Percentiles rank a stretch among this genome's conserved stretches.
phyloP scores from a whole-genome alignment of 2,113 vertebrate species.

The Pimephales promelas region DNA sequence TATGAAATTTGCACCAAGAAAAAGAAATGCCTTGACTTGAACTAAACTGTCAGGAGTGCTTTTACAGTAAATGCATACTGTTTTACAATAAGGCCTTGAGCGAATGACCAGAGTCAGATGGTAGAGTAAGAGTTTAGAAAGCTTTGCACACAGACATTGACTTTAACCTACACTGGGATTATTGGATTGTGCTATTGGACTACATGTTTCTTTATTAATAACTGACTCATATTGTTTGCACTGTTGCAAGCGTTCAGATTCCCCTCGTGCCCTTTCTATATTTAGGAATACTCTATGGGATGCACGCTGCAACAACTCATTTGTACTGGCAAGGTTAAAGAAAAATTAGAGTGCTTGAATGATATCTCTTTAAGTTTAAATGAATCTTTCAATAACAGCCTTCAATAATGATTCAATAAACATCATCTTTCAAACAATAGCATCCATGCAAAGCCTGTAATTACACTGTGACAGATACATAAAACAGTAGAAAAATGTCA shows the following conservation, averaged over 20 bases:
- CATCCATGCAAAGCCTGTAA: not conserved
- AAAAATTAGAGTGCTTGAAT: not conserved
- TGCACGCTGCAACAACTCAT: not conserved
- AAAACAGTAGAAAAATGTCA: not conserved
- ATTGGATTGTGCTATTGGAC: not conserved
- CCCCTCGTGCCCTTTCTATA: not conserved
- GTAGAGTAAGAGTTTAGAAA: not conserved
- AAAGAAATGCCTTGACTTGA: not conserved
- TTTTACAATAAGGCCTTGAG: not conserved
- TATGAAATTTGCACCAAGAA: slow-evolving; percentile 1
- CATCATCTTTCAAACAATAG: not conserved
- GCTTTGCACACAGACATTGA: not conserved
- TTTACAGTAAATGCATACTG: not conserved
- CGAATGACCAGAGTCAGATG: not conserved
- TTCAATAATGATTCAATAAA: not conserved
- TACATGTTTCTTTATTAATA: not conserved
- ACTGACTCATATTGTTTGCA: slow-evolving; percentile 5
- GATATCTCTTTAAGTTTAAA: too few species aligned
- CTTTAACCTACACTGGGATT: slow-evolving; percentile 1
- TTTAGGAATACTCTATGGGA: slow-evolving; percentile 3
- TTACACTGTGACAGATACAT: not conserved
- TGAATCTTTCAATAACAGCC: not conserved
- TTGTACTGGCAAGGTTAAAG: not conserved
- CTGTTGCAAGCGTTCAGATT: not conserved
- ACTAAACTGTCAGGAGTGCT: not conserved